These are phyloP conservation scores for Cerceris rybyensis DNA, from an alignment of 2,888 invertebrate species.

Conservation along the genomic window DNA sequence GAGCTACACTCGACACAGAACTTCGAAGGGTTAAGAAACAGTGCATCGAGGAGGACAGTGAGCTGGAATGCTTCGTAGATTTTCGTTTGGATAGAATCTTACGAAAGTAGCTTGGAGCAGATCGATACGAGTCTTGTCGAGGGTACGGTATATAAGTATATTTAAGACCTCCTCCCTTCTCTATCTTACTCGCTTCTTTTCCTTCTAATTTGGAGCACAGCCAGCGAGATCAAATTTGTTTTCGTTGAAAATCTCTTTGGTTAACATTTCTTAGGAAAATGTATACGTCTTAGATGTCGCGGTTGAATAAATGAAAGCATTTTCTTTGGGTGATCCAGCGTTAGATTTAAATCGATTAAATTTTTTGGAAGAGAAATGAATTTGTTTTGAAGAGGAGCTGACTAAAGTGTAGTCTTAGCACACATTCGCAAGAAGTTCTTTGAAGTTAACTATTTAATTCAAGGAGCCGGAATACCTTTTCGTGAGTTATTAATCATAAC, in stretches of 20 bases:
- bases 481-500: too few relatives aligned
- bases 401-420: too few relatives aligned
- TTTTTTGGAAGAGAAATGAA: too few relatives aligned
- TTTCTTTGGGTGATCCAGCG: too few relatives aligned
- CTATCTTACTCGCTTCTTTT: constrained; percentile 16
- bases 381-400: too few relatives aligned
- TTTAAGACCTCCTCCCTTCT: constrained; percentile 47
- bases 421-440: too few relatives aligned
- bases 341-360: too few relatives aligned
- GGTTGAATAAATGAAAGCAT: not conserved
- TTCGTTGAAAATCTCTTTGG: constrained; percentile 42
- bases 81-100: constrained; percentile 57
- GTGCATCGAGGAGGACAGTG: constrained; percentile 14
- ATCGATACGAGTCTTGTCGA: constrained; percentile 59
- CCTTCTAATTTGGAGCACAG: constrained; percentile 37
- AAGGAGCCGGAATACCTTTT: too few relatives aligned
- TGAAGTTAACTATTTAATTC: too few relatives aligned
- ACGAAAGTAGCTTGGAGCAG: constrained; percentile 51
- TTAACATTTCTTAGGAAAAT: constrained; percentile 36
- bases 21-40: constrained; percentile 3
- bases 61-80: constrained; percentile 36
- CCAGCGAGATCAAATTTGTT: constrained; percentile 45
- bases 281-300: constrained; percentile 17
- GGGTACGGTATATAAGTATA: constrained; percentile 56
- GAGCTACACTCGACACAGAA: too few relatives aligned